Evolutionary conservation across 2,888 invertebrate species (phyloP).

Genomic region (Caenorhabditis virilis): DNA sequence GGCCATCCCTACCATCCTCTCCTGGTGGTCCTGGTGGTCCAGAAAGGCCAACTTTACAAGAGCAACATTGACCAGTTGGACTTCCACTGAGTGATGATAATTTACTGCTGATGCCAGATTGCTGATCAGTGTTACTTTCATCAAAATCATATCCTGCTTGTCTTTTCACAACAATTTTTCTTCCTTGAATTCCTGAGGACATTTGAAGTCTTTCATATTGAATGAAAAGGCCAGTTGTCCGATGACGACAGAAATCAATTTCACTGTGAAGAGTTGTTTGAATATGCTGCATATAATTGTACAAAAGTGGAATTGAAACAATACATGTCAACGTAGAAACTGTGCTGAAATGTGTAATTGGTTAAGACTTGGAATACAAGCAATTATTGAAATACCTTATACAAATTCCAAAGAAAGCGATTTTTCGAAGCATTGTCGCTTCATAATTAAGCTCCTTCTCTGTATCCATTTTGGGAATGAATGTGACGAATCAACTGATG

Average conservation of each 20-base stretch:
- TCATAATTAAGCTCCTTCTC: slow-evolving; percentile 49
- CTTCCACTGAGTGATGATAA: slow-evolving; percentile 7
- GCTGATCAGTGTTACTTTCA: slow-evolving; percentile 10
- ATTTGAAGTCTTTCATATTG: slow-evolving; percentile 54
- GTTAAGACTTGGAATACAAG: not conserved
- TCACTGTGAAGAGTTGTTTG: slow-evolving; percentile 63
- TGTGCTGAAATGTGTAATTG: slow-evolving; percentile 43
- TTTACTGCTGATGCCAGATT: slow-evolving; percentile 23
- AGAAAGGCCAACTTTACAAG: slow-evolving; percentile 40
- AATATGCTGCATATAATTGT: slow-evolving; percentile 66
- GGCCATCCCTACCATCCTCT: slow-evolving; percentile 50
- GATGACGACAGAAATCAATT: slow-evolving; percentile 60
- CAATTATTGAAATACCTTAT: slow-evolving; percentile 40
- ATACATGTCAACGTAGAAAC: slow-evolving; percentile 64
- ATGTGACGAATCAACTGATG: not conserved
- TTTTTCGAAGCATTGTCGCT: slow-evolving; percentile 51
- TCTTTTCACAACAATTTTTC: slow-evolving; percentile 41
- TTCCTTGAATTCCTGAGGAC: slow-evolving; percentile 41
- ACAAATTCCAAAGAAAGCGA: slow-evolving; percentile 54
- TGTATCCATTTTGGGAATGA: slow-evolving; percentile 15
- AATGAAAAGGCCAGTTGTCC: slow-evolving; percentile 51
- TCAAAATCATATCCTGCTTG: slow-evolving; percentile 48
- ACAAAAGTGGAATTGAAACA: slow-evolving; percentile 65
- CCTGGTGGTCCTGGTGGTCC: slow-evolving; percentile 53
- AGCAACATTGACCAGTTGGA: slow-evolving; percentile 31